Evolutionary conservation across 37 sponge, comb jelly and placozoan species (phyloP).

Genomic region (Chondrilla cf. caribensis): DNA sequence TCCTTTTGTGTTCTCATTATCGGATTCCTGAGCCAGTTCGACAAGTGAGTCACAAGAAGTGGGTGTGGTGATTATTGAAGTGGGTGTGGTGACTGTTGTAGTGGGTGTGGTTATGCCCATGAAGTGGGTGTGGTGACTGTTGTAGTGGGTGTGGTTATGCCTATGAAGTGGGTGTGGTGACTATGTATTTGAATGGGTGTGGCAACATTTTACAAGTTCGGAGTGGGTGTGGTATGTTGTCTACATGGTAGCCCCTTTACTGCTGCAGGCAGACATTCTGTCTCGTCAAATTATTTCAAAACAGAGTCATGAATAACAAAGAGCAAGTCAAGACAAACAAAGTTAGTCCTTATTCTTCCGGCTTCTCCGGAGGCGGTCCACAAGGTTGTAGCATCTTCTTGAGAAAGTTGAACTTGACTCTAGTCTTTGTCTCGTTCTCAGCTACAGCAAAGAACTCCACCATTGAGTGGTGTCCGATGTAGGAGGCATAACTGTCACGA

Average conservation of each 20-base stretch:
- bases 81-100: neutral
- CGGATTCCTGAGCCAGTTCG: conserved; percentile 94
- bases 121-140: neutral
- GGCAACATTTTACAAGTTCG: neutral
- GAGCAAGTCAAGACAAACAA: too few species aligned
- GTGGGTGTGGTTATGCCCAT: neutral
- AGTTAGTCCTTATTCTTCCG: conserved; percentile 52
- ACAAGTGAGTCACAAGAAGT: conserved; percentile 40
- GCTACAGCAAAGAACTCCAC: conserved; percentile 90
- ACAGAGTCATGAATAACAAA: neutral
- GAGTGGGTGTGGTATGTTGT: neutral
- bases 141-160: neutral
- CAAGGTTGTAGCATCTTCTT: conserved; percentile 99
- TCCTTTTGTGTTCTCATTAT: conserved; percentile 52
- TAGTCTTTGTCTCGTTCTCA: conserved; percentile 94
- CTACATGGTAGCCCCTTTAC: neutral
- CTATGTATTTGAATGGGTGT: neutral
- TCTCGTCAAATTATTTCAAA: conserved; percentile 42
- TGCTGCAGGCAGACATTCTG: conserved; percentile 45
- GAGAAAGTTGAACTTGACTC: conserved; percentile 90
- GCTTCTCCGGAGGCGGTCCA: conserved; percentile 95
- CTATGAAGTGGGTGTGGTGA: neutral
- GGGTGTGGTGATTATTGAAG: conserved; percentile 1
- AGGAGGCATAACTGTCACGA: conserved; percentile 93
- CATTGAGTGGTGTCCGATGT: conserved; percentile 95